Percentiles rank a stretch among this genome's conserved stretches.
Conservation (phyloP, 35 echinoderm and acorn worm species). For the Ophioderma brevispina region DNA sequence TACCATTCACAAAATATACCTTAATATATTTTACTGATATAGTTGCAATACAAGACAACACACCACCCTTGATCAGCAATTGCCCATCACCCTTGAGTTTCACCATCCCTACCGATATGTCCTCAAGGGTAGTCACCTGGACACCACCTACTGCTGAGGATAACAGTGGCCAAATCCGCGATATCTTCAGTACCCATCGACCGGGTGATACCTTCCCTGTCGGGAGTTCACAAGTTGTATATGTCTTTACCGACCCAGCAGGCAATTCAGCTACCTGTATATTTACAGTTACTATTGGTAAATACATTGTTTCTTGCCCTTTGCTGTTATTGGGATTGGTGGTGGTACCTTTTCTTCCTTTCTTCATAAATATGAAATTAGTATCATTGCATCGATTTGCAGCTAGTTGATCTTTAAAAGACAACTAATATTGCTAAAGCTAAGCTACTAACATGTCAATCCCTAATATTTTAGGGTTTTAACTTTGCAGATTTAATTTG, state of each 20-base stretch:
- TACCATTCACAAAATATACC: not conserved
- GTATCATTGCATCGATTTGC: no score
- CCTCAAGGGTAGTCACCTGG: not conserved
- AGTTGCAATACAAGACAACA: constrained; percentile 4
- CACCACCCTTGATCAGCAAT: not conserved
- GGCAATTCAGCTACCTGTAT: not conserved
- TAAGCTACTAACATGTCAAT: no score
- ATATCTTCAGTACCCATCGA: not conserved
- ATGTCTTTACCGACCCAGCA: not conserved
- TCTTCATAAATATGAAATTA: no score
- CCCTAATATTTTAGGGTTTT: no score
- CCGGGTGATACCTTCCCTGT: not conserved
- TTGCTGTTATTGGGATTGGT: no score
- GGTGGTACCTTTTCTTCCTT: no score
- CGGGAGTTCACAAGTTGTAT: not conserved
- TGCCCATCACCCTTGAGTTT: not conserved
- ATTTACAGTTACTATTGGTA: not conserved
- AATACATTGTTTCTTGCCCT: no score
- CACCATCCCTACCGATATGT: not conserved
- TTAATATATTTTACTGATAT: not conserved
- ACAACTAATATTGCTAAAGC: no score
- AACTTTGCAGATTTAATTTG: no score
- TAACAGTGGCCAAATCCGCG: not conserved
- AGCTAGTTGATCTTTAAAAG: no score
- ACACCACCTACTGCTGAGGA: not conserved